phyloP scores from a whole-genome alignment of 92 coral and sea anemone genomes.

The Epizoanthus illoricatus region DNA sequence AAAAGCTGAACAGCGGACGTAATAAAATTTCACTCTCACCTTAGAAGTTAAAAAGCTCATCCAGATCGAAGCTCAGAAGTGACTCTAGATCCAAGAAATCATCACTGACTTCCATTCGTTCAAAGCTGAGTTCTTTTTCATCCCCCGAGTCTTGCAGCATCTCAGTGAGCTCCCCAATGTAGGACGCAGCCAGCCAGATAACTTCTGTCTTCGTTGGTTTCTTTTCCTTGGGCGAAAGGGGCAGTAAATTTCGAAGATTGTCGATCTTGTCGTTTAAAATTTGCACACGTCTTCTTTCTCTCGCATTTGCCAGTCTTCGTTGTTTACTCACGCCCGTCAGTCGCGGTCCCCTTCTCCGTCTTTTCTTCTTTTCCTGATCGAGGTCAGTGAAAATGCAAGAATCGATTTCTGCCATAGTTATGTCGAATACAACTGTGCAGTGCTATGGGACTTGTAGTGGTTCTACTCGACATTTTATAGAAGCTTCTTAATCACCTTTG shows the following conservation, averaged over 20 bases:
- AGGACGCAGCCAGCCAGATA: constrained; percentile 84
- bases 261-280: constrained; percentile 75
- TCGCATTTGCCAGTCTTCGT: constrained; percentile 82
- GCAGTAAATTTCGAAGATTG: constrained; percentile 65
- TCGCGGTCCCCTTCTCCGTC: constrained; percentile 72
- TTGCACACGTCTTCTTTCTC: constrained; percentile 86
- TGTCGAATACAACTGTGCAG: not conserved
- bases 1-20: too few relatives aligned
- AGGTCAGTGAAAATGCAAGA: not conserved
- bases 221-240: constrained; percentile 70
- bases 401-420: constrained; percentile 43
- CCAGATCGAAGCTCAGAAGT: constrained; percentile 49
- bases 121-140: constrained; percentile 1
- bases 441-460: not conserved
- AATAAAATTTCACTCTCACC: constrained; percentile 21
- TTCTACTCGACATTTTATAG: constrained; percentile 14
- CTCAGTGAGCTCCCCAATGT: constrained; percentile 55
- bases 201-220: constrained; percentile 82
- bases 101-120: constrained; percentile 10
- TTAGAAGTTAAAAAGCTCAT: constrained; percentile 47
- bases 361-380: constrained; percentile 59
- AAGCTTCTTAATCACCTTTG: constrained; percentile 24
- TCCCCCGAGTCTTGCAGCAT: constrained; percentile 37
- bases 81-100: constrained; percentile 47
- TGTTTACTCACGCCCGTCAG: constrained; percentile 87